Percentiles rank a stretch among this genome's conserved stretches.
Evolutionary conservation across 2,113 vertebrate species (phyloP).

Genomic region (Notiomystis cincta): DNA sequence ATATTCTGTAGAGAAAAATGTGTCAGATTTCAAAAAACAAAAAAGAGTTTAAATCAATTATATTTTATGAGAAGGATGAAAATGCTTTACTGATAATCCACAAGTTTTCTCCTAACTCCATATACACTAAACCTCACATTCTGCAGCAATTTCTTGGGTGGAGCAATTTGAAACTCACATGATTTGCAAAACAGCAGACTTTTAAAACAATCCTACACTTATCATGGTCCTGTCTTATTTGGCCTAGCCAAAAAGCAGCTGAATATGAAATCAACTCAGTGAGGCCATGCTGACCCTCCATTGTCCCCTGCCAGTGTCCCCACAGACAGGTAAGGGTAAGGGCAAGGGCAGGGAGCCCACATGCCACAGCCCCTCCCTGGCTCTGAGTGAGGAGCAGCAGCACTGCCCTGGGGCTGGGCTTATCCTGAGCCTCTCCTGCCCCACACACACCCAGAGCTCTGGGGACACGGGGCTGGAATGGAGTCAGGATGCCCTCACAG

Average conservation of each 20-base stretch:
- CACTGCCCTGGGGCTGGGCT: rapidly evolving
- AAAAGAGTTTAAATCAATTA: not conserved
- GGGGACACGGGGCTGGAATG: not conserved
- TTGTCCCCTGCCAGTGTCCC: not conserved
- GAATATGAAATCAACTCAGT: not conserved
- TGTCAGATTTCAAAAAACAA: not conserved
- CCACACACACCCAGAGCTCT: not conserved
- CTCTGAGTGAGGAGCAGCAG: not conserved
- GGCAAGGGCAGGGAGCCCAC: too few relatives aligned
- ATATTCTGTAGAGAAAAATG: not conserved
- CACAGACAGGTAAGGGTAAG: not conserved
- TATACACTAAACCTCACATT: not conserved
- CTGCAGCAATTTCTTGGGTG: not conserved
- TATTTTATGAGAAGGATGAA: slow-evolving; percentile 15
- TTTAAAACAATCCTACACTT: not conserved
- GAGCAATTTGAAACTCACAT: not conserved
- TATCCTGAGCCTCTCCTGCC: too few relatives aligned
- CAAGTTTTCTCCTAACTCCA: slow-evolving; percentile 10
- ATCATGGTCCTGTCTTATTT: not conserved
- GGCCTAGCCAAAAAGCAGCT: not conserved
- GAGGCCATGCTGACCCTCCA: not conserved
- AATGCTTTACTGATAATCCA: not conserved
- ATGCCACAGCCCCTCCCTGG: not conserved
- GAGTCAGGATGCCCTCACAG: not conserved
- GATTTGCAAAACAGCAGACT: not conserved